Conservation (phyloP, 2,888 invertebrate species). For the Aspidiotus destructor region DNA sequence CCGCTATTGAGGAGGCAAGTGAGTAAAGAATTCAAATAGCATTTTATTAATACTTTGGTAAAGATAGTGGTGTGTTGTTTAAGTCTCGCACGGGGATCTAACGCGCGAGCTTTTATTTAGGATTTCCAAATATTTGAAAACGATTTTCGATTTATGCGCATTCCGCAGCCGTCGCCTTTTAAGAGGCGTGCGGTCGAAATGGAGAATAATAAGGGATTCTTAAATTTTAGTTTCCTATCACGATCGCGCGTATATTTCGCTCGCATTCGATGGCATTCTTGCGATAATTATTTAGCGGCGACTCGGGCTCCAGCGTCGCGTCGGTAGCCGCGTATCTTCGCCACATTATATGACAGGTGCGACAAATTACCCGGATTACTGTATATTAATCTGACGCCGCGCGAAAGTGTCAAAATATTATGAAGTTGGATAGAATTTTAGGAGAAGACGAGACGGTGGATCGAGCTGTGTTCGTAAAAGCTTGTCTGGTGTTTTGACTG, state of each 20-base stretch:
- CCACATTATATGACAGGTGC: too few species aligned
- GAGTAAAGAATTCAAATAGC: slow-evolving; percentile 18
- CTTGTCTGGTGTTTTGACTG: too few species aligned
- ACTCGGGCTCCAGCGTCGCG: neutral
- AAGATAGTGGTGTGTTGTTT: neutral
- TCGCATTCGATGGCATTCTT: neutral
- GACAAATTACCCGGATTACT: too few species aligned
- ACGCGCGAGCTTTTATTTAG: neutral
- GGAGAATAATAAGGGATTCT: neutral
- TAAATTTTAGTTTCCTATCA: slow-evolving; percentile 1
- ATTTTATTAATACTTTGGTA: slow-evolving; percentile 13
- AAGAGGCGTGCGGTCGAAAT: neutral
- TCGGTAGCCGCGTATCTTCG: too few species aligned
- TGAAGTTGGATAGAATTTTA: too few species aligned
- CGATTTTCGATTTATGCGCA: slow-evolving; percentile 2
- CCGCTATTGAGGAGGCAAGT: neutral
- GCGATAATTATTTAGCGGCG: neutral
- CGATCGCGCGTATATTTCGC: neutral
- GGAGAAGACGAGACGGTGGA: too few species aligned
- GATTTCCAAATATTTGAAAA: slow-evolving; percentile 2
- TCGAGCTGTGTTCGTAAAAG: too few species aligned
- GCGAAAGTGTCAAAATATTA: too few species aligned
- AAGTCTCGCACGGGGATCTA: neutral
- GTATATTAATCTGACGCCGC: too few species aligned
- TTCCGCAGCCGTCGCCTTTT: neutral